These are phyloP conservation scores for Harpagifer antarcticus DNA, from an alignment of 2,797 vertebrate species.

Conservation along the genomic window DNA sequence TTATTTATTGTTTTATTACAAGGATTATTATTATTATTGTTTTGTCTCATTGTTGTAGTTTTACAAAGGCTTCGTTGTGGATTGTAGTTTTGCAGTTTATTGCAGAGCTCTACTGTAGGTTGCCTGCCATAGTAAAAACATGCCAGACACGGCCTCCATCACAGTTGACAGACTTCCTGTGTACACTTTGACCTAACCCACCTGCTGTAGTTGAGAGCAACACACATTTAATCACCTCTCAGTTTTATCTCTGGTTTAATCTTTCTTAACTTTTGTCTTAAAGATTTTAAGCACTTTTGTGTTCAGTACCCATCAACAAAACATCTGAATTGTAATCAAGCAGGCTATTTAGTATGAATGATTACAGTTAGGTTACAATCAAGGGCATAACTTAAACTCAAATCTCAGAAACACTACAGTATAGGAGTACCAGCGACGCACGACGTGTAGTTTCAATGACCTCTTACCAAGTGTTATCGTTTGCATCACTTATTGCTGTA, in stretches of 20 bases:
- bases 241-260: neutral
- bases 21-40: no score
- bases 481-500: conserved; percentile 27
- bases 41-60: no score
- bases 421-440: neutral
- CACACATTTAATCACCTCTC: neutral
- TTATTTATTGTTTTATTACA: no score
- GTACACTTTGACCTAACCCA: neutral
- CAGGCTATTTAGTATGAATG: neutral
- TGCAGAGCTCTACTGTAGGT: no score
- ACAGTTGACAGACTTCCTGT: neutral
- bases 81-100: no score
- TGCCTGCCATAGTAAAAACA: no score
- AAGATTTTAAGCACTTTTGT: neutral
- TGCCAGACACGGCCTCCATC: neutral
- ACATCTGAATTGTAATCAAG: conserved; percentile 7
- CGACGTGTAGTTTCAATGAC: conserved; percentile 20
- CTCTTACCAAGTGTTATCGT: conserved; percentile 17
- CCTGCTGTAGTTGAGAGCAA: neutral
- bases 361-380: neutral
- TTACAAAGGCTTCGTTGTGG: no score
- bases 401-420: neutral
- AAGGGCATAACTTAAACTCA: no score
- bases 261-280: neutral
- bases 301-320: neutral